Base-by-base conservation (phyloP, 92 coral and sea anemone species). In the Porites lobata region DNA sequence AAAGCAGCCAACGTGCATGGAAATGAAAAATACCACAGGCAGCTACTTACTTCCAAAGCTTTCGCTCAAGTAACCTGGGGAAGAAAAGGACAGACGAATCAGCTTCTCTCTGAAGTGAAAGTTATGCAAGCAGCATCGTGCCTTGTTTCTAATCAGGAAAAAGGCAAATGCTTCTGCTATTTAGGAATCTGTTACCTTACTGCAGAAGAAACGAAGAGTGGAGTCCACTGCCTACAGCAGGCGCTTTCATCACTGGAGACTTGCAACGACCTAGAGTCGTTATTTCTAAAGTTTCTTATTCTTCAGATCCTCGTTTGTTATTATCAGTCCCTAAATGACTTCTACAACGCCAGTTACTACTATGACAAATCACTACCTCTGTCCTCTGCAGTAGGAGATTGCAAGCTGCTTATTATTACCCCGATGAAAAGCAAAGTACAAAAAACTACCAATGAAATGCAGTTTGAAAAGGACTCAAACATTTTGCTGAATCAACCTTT, bases 161-260 rank as follows among this genome's bases (percentile, higher is more conserved):
- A 77, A 75, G 91, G 77, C 56, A 88, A 82, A 21, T n/a, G 1
- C 7, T 1, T 26, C 50, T 88, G 87, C 64, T 88, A 88, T 62
- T 38, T 58, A 12, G 91, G 91, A 6, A 82, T 88, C 29, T 9
- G 7, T n/a, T 56, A 26, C 1, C 18, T 81, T 12, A 26, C 3
- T 15, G 3, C 22, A 2, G 84, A 38, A 0, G 43, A 75, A 32
- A 13, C 71, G 24, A 53, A 54, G 7, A 12, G 4, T 7, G 91
- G 91, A n/a, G 20, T 80, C 8, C 21, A 29, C 17, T 26, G 26
- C 68, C 32, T 77, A 59, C 50, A 58, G 58, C 68, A 77, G 15
- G 81, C 81, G 8, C 17, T 77, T 58, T 15, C 54, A 5, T 58
- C 17, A 18, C 14, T 77, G 53, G 15, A 15, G 18, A 50, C 17